phyloP scores from a whole-genome alignment of 2,888 invertebrate species.

The Tiliacea aurago region DNA sequence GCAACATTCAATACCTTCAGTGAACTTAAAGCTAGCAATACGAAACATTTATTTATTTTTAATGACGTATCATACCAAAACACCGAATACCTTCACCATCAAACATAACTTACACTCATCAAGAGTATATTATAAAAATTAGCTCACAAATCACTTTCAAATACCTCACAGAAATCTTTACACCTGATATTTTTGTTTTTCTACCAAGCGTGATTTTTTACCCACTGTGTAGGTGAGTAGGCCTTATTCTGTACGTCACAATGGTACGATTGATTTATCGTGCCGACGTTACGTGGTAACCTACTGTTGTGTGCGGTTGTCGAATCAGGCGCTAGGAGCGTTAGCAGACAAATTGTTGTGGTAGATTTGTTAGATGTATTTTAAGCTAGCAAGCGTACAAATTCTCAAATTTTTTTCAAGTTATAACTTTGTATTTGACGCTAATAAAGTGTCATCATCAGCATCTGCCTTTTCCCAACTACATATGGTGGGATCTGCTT shows the following conservation, averaged over 20 bases:
- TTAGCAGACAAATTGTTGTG: slow-evolving; percentile 62
- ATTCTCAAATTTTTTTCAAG: no score
- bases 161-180: slow-evolving; percentile 49
- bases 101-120: slow-evolving; percentile 52
- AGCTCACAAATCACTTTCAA: slow-evolving; percentile 60
- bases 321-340: slow-evolving; percentile 72
- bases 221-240: slow-evolving; percentile 72
- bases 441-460: background rate
- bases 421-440: background rate
- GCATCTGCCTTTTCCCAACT: background rate
- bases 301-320: slow-evolving; percentile 73
- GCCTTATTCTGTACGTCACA: slow-evolving; percentile 76
- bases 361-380: slow-evolving; percentile 2
- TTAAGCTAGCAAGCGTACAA: no score
- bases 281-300: slow-evolving; percentile 77
- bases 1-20: background rate
- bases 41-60: background rate
- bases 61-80: background rate
- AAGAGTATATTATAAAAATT: slow-evolving; percentile 61
- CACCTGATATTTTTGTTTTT: slow-evolving; percentile 50
- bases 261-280: slow-evolving; percentile 87
- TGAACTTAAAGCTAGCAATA: no score
- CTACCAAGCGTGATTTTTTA: slow-evolving; percentile 55
- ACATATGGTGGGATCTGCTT: background rate
- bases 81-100: slow-evolving; percentile 22